A percentile compares a stretch with the other conserved stretches of the same genome.
phyloP scores from a whole-genome alignment of 2,113 vertebrate genomes.

The Hiodon tergisus region DNA sequence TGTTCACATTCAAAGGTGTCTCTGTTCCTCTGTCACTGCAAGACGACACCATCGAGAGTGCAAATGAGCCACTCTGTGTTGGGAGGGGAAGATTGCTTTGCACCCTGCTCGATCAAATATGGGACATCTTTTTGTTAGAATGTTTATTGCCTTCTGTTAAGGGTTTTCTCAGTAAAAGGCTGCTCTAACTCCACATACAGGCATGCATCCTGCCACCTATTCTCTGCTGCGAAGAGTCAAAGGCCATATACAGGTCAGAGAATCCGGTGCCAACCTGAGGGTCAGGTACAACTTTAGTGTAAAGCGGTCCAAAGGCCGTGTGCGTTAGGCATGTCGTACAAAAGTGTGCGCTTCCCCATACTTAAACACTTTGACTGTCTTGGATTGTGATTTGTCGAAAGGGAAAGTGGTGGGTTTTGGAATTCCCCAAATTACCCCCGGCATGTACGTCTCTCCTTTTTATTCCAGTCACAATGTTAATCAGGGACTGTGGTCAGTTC shows the following conservation, averaged over 20 bases:
- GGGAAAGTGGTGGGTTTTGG: no score
- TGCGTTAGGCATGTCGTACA: no score
- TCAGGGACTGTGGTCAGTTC: background rate
- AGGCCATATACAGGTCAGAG: background rate
- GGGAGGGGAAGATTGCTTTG: conserved; percentile 57
- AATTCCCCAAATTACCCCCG: no score
- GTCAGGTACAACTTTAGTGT: no score
- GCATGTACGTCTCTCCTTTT: no score
- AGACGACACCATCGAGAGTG: conserved; percentile 55
- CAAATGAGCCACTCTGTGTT: conserved; percentile 52
- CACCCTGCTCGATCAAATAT: conserved; percentile 62
- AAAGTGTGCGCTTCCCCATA: no score
- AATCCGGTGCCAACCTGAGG: no score
- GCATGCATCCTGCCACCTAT: no score
- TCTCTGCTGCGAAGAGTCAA: background rate
- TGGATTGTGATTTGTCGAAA: no score
- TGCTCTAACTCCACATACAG: conserved; percentile 34
- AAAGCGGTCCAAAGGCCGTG: no score
- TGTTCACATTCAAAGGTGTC: conserved; percentile 46
- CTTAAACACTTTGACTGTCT: no score
- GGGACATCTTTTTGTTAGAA: conserved; percentile 53
- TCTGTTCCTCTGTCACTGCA: conserved; percentile 51
- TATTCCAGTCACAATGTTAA: background rate
- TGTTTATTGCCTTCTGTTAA: conserved; percentile 44
- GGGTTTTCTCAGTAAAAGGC: conserved; percentile 54